Percentiles rank a stretch among this genome's conserved stretches.
phyloP scores from a whole-genome alignment of 2,888 invertebrate genomes.

The Tortricodes alternella region DNA sequence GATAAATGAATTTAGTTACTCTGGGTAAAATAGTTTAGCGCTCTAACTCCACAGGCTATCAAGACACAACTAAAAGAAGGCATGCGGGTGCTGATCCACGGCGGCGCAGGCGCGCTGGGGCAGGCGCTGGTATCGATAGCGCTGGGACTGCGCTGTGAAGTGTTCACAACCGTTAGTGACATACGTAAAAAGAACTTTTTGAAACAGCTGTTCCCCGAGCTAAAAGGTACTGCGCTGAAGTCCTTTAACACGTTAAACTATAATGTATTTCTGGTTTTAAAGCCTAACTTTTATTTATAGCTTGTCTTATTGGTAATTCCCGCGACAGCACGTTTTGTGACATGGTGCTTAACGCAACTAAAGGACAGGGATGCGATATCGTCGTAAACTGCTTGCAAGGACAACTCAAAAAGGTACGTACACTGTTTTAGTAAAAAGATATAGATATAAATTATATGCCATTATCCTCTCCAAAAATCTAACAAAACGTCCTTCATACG shows the following conservation, averaged over 20 bases:
- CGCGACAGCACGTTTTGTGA: conserved; percentile 54
- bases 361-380: conserved; percentile 52
- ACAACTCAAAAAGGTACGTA: conserved; percentile 54
- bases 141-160: conserved; percentile 31
- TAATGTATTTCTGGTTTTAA: not conserved
- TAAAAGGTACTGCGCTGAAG: conserved; percentile 24
- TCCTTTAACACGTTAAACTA: too few relatives aligned
- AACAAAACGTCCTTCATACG: too few relatives aligned
- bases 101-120: conserved; percentile 35
- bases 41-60: not conserved
- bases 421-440: too few relatives aligned
- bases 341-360: conserved; percentile 47
- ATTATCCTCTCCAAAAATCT: too few relatives aligned
- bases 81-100: conserved; percentile 20
- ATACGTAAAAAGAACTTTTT: conserved; percentile 33
- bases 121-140: conserved; percentile 35
- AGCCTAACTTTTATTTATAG: conserved; percentile 40
- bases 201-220: conserved; percentile 33
- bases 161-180: conserved; percentile 35
- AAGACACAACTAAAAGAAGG: not conserved
- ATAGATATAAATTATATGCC: too few relatives aligned
- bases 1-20: too few relatives aligned
- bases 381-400: conserved; percentile 49
- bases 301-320: conserved; percentile 56
- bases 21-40: too few relatives aligned